phyloP scores from a whole-genome alignment of 2,888 invertebrate species.

The Epinotia brunnichana region DNA sequence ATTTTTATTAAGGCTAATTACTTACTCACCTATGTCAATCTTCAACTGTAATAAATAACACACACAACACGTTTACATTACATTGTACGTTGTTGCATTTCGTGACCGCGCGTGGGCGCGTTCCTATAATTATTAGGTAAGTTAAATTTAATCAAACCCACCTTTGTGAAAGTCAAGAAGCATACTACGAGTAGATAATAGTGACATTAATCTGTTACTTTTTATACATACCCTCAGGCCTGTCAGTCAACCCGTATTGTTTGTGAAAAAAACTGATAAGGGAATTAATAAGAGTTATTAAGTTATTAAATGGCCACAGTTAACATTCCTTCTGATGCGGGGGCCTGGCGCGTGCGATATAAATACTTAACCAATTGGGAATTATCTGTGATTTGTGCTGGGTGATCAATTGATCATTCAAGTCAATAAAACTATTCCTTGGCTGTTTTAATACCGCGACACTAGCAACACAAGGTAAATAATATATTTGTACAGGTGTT shows the following conservation, averaged over 20 bases:
- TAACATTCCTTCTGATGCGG: constrained; percentile 2
- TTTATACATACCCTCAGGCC: neutral
- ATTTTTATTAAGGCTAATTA: no score
- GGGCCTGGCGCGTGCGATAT: neutral
- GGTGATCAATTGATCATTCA: neutral
- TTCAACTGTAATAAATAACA: no score
- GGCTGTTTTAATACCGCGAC: neutral
- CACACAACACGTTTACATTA: no score
- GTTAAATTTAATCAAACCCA: no score
- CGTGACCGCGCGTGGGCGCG: no score
- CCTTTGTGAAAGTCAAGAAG: neutral
- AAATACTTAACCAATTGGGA: neutral
- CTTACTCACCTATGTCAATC: no score
- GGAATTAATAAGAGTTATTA: neutral
- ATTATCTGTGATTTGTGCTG: neutral
- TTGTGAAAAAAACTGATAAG: constrained; percentile 9
- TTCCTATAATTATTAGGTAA: no score
- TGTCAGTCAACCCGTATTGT: constrained; percentile 16
- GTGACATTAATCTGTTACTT: neutral
- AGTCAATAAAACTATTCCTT: neutral
- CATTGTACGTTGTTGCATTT: no score
- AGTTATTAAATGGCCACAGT: neutral
- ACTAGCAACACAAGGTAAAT: no score
- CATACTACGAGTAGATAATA: neutral
- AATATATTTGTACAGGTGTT: no score